Conservation (phyloP, 2,797 vertebrate genomes). For the Myotis daubentonii region DNA sequence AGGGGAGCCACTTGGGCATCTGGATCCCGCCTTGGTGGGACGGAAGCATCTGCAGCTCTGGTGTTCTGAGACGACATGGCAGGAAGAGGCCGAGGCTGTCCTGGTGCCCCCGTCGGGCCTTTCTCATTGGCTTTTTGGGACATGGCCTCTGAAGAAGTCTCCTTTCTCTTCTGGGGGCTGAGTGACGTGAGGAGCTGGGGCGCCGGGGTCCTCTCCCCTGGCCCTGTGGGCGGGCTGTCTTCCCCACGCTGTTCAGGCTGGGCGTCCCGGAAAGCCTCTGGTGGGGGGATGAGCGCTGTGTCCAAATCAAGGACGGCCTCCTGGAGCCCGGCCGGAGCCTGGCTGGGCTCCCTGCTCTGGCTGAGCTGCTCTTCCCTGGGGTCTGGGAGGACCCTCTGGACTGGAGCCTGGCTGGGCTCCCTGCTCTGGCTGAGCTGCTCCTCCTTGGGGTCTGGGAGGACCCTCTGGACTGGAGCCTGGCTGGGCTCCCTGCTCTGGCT, state of each 20-base stretch:
- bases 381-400: not conserved
- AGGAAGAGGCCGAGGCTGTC: not conserved
- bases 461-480: not conserved
- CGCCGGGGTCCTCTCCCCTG: not conserved
- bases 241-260: not conserved
- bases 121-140: constrained; percentile 51
- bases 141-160: constrained; percentile 7
- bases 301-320: not conserved
- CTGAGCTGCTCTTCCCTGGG: not conserved
- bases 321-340: not conserved
- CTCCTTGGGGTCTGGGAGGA: not conserved
- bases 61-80: not conserved
- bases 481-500: not conserved
- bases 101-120: not conserved
- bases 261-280: constrained; percentile 80
- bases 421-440: not conserved
- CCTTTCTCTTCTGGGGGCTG: not conserved
- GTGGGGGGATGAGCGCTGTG: constrained; percentile 72
- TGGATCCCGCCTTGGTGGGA: not conserved
- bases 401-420: not conserved
- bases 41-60: not conserved
- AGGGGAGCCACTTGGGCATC: constrained; percentile 83
- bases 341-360: not conserved
- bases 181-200: not conserved
- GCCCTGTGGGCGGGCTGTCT: not conserved